Evolutionary conservation across 53 echinoderm and acorn worm genomes (phyloP).

Genomic region (Holothuria scabra): DNA sequence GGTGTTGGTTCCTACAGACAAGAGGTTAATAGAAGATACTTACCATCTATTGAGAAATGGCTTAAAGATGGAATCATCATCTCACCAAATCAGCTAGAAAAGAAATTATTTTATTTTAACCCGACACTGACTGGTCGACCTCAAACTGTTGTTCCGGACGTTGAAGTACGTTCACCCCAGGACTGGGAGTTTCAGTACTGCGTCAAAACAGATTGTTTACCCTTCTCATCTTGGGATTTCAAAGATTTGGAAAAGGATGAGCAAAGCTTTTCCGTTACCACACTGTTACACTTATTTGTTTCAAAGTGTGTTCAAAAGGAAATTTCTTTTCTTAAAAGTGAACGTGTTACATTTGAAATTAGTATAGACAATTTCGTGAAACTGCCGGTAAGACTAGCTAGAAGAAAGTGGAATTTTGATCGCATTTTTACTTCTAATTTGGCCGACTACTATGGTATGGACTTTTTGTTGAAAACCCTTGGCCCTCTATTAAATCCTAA

Average conservation of each 20-base stretch:
- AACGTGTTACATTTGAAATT: neutral
- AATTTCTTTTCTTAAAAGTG: neutral
- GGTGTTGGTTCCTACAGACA: neutral
- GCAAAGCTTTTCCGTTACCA: neutral
- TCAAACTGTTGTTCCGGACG: no score
- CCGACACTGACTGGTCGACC: slow-evolving; percentile 6
- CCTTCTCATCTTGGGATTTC: slow-evolving; percentile 28
- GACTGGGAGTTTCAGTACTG: neutral
- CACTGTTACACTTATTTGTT: slow-evolving; percentile 7
- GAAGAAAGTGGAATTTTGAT: neutral
- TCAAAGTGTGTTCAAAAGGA: neutral
- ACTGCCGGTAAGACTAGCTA: neutral
- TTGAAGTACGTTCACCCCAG: neutral
- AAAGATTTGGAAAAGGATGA: neutral
- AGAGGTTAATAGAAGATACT: neutral
- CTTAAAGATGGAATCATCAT: slow-evolving; percentile 17
- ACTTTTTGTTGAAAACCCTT: neutral
- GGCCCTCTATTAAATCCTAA: slow-evolving; percentile 4
- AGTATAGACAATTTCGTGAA: neutral
- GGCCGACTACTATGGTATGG: neutral
- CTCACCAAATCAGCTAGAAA: neutral
- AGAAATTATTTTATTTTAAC: slow-evolving; percentile 12
- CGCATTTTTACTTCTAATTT: slow-evolving; percentile 33
- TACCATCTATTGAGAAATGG: slow-evolving; percentile 37
- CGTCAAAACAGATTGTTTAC: neutral